These are phyloP conservation scores for Colinus virginianus DNA, from an alignment of 2,113 vertebrate genomes.

Conservation along the genomic window DNA sequence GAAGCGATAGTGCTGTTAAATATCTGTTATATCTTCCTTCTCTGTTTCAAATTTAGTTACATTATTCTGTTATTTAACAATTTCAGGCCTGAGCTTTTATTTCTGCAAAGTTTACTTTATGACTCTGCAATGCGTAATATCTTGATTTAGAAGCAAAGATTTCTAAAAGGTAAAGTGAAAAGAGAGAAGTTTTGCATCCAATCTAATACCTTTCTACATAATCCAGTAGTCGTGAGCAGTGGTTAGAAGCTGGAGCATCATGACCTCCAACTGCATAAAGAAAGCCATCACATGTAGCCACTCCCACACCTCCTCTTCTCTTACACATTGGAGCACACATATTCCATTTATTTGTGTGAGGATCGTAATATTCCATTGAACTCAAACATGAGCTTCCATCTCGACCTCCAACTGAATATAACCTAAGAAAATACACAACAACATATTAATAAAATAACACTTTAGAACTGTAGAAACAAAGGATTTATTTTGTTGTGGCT, in stretches of 20 bases:
- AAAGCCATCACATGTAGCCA: slow-evolving; percentile 92
- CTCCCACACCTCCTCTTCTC: slow-evolving; percentile 91
- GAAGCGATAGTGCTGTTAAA: neutral
- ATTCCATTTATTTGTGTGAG: slow-evolving; percentile 85
- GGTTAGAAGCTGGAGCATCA: slow-evolving; percentile 92
- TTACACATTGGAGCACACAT: slow-evolving; percentile 86
- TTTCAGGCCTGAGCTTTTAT: neutral
- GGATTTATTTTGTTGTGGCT: neutral
- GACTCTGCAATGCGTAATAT: neutral
- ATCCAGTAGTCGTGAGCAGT: slow-evolving; percentile 92
- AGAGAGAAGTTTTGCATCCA: neutral
- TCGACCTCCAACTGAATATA: slow-evolving; percentile 85
- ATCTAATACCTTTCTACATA: slow-evolving; percentile 90
- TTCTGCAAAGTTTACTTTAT: neutral
- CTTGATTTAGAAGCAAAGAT: neutral
- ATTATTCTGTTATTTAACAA: neutral
- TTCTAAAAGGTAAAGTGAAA: neutral
- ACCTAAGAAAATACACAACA: slow-evolving; percentile 63
- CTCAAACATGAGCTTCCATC: slow-evolving; percentile 85
- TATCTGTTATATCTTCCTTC: neutral
- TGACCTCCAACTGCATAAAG: slow-evolving; percentile 94
- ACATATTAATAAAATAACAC: neutral
- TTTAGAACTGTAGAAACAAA: neutral
- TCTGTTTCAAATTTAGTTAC: neutral
- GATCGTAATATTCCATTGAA: slow-evolving; percentile 86